Conservation (phyloP, 92 coral and sea anemone genomes). For the Heteractis magnifica region DNA sequence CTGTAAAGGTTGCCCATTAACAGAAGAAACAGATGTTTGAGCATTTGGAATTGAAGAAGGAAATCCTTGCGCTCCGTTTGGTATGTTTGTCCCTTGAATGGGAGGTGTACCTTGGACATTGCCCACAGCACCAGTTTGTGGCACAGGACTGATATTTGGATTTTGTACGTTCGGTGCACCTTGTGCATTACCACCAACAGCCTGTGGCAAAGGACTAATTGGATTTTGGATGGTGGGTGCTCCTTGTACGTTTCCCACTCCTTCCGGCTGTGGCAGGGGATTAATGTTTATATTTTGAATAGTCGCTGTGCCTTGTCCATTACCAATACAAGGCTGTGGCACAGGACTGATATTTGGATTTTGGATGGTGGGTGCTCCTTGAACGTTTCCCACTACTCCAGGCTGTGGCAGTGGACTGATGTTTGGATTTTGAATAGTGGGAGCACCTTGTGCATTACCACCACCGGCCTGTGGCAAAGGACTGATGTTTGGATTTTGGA, state of each 20-base stretch:
- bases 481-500: not conserved
- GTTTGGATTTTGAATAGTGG: not conserved
- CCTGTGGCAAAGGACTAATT: not conserved
- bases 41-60: not conserved
- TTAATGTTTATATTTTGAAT: not conserved
- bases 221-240: not conserved
- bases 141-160: not conserved
- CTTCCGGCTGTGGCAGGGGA: not conserved
- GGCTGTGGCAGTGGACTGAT: not conserved
- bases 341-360: not conserved
- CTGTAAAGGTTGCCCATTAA: not conserved
- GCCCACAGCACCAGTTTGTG: not conserved
- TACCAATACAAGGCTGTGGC: not conserved
- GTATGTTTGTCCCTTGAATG: constrained; percentile 40
- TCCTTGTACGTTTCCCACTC: not conserved
- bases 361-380: not conserved
- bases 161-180: not conserved
- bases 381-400: not conserved
- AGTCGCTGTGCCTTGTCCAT: not conserved
- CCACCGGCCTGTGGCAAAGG: constrained; percentile 26
- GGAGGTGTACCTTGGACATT: constrained; percentile 3
- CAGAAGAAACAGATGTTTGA: constrained; percentile 3
- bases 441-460: constrained; percentile 51
- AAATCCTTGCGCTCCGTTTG: not conserved
- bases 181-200: not conserved